Conservation (phyloP, 2,797 vertebrate species). For the Ciconia nigra region DNA sequence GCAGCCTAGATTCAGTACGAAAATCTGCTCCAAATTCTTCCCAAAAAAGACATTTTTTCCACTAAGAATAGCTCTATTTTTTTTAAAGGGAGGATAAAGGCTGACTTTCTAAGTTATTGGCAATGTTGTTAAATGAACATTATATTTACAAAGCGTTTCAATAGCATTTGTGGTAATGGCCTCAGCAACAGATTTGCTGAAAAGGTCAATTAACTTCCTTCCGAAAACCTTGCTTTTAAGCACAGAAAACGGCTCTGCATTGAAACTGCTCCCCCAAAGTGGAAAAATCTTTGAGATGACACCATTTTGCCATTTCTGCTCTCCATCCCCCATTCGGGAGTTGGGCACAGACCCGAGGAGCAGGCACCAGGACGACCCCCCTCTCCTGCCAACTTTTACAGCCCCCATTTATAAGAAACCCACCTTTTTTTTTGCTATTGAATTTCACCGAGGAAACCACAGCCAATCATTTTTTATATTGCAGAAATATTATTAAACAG, state of each 20-base stretch:
- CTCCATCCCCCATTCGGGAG: not conserved
- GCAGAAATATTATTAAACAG: constrained; percentile 3
- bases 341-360: not conserved
- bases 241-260: not conserved
- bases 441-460: not conserved
- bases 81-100: not conserved
- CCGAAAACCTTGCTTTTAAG: not conserved
- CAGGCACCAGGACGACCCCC: not conserved
- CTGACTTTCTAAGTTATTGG: constrained; percentile 37
- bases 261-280: not conserved
- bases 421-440: not conserved
- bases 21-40: constrained; percentile 56
- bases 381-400: not conserved
- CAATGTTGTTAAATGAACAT: not conserved
- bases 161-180: constrained; percentile 1
- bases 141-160: not conserved
- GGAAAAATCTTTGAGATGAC: not conserved
- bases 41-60: not conserved
- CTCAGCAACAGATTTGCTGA: constrained; percentile 1
- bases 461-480: not conserved
- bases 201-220: constrained; percentile 54
- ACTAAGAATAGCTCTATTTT: not conserved
- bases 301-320: not conserved
- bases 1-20: constrained; percentile 42
- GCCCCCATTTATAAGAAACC: not conserved